Evolutionary conservation across 2,888 invertebrate species (phyloP).

Genomic region (Clostera curtula): DNA sequence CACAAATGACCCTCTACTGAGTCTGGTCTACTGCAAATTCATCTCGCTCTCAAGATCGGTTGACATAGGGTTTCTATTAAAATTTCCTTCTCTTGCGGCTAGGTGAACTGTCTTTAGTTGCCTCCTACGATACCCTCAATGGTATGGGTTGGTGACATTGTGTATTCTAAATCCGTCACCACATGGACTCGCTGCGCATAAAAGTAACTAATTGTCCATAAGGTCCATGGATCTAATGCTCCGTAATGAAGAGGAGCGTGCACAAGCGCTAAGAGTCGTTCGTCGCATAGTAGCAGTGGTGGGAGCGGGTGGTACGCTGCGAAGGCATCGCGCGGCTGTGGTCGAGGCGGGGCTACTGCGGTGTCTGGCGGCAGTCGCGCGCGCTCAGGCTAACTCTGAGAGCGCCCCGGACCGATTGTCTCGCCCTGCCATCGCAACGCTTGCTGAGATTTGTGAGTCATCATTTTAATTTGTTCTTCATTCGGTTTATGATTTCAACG

Average conservation of each 20-base stretch:
- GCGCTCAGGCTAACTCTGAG: constrained; percentile 80
- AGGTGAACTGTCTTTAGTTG: no score
- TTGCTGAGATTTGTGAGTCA: constrained; percentile 88
- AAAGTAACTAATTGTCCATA: constrained; percentile 1
- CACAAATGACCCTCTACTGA: no score
- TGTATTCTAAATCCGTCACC: no score
- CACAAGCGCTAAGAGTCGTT: constrained; percentile 92
- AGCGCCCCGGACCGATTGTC: constrained; percentile 84
- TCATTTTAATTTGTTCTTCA: not conserved
- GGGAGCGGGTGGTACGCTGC: constrained; percentile 77
- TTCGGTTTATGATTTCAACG: no score
- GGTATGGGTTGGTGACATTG: no score
- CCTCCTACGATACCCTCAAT: no score
- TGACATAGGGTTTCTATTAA: no score
- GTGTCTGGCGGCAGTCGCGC: constrained; percentile 87
- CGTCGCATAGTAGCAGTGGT: constrained; percentile 68
- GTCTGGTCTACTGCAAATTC: no score
- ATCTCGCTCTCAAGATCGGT: no score
- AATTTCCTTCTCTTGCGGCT: no score
- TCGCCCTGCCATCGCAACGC: constrained; percentile 88
- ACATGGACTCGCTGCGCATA: no score
- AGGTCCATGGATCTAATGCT: constrained; percentile 93
- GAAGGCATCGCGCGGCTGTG: constrained; percentile 78
- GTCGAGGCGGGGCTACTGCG: constrained; percentile 86
- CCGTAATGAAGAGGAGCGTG: constrained; percentile 93